Conservation (phyloP, 1,140 invertebrate species). For the Mercenaria mercenaria region DNA sequence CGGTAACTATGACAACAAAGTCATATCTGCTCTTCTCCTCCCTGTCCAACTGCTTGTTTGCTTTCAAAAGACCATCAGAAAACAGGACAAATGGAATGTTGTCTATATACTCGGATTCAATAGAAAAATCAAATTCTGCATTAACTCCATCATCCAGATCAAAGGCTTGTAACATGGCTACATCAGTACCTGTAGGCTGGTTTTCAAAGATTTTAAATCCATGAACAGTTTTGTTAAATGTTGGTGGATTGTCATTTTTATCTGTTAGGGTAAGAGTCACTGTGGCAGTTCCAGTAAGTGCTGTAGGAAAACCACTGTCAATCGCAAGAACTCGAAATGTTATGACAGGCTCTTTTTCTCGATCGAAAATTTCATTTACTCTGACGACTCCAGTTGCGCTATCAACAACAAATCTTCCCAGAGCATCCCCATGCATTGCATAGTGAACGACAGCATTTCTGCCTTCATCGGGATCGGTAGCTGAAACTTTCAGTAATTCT, state of each 20-base stretch:
- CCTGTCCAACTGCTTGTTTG: slow-evolving; percentile 92
- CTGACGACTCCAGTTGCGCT: slow-evolving; percentile 74
- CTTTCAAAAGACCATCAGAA: slow-evolving; percentile 87
- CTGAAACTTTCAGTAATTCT: slow-evolving; percentile 89
- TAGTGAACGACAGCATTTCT: slow-evolving; percentile 96
- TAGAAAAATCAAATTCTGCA: slow-evolving; percentile 92
- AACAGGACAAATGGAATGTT: slow-evolving; percentile 88
- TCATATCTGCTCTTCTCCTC: slow-evolving; percentile 92
- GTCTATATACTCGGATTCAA: slow-evolving; percentile 89
- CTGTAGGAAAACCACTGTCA: slow-evolving; percentile 88
- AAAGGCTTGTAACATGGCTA: slow-evolving; percentile 93
- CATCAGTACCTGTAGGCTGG: slow-evolving; percentile 90
- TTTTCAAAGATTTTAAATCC: slow-evolving; percentile 89
- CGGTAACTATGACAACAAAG: slow-evolving; percentile 90
- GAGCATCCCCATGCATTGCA: slow-evolving; percentile 70
- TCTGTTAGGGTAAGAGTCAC: slow-evolving; percentile 89
- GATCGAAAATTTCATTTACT: slow-evolving; percentile 72
- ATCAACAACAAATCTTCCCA: slow-evolving; percentile 71
- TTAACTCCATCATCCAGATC: slow-evolving; percentile 96
- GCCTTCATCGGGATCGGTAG: slow-evolving; percentile 95
- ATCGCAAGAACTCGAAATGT: slow-evolving; percentile 72
- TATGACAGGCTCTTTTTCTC: slow-evolving; percentile 70
- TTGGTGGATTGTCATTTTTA: slow-evolving; percentile 87
- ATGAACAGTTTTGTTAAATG: slow-evolving; percentile 75
- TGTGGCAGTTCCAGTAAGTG: slow-evolving; percentile 71